These are phyloP conservation scores for Anolis sagrei DNA, from an alignment of 2,113 vertebrate genomes.

Conservation along the genomic window DNA sequence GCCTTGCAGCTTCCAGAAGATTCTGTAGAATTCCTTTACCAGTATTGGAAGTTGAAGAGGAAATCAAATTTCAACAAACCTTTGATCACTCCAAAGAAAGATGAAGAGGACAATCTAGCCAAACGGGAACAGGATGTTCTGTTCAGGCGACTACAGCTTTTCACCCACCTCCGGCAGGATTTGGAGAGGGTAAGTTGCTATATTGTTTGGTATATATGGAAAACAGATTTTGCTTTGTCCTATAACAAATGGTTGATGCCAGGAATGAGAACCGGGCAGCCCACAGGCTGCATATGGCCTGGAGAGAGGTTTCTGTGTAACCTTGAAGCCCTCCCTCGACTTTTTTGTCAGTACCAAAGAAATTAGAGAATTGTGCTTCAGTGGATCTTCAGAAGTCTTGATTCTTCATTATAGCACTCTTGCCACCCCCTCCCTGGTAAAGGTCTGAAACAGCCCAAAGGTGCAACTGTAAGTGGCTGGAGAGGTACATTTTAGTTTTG, in stretches of 20 bases:
- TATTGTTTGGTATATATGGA: accelerated
- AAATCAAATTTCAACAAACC: constrained; percentile 95
- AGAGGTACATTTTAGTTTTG: background rate
- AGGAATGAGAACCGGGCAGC: background rate
- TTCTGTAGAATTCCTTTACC: constrained; percentile 89
- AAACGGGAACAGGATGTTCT: constrained; percentile 94
- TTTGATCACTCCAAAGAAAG: constrained; percentile 93
- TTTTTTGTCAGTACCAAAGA: too few species aligned
- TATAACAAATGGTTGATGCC: too few species aligned
- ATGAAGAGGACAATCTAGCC: constrained; percentile 95
- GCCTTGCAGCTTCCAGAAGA: constrained; percentile 82
- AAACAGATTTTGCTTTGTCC: accelerated
- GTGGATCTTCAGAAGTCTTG: too few species aligned
- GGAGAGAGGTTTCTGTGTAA: too few species aligned
- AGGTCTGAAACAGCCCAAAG: too few species aligned
- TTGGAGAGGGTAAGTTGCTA: constrained; percentile 88
- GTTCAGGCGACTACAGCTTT: constrained; percentile 92
- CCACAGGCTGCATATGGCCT: too few species aligned
- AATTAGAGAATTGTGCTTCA: too few species aligned
- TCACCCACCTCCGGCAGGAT: constrained; percentile 96
- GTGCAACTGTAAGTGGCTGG: too few species aligned
- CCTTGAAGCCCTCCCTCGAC: too few species aligned
- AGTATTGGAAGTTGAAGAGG: constrained; percentile 98
- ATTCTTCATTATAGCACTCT: too few species aligned
- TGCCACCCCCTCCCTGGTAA: too few species aligned